Conservation (phyloP, 2,113 vertebrate species). For the Plecturocebus donacophilus region DNA sequence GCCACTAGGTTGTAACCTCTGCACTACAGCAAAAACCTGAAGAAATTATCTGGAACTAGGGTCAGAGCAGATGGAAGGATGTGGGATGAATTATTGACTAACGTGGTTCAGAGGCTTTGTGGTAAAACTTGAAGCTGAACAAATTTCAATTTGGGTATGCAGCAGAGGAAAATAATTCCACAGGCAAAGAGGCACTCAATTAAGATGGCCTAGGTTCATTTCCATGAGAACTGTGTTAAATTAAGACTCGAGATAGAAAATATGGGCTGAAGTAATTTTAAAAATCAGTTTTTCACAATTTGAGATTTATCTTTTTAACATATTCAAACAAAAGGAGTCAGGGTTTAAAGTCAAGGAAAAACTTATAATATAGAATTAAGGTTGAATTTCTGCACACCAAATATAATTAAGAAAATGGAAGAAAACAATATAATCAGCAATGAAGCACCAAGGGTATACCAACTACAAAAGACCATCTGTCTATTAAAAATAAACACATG, state of each 20-base stretch:
- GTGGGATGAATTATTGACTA: conserved; percentile 25
- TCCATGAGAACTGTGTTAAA: conserved; percentile 70
- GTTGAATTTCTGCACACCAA: conserved; percentile 49
- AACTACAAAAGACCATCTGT: neutral
- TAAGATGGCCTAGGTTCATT: conserved; percentile 58
- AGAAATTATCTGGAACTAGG: neutral
- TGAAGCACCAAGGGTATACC: neutral
- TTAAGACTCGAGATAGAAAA: conserved; percentile 60
- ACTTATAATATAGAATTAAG: conserved; percentile 48
- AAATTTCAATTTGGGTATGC: conserved; percentile 62
- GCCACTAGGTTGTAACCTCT: neutral
- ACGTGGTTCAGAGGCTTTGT: neutral
- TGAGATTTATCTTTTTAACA: conserved; percentile 58
- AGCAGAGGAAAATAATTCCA: conserved; percentile 50
- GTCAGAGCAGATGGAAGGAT: neutral
- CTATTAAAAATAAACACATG: conserved; percentile 47
- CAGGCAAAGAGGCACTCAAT: conserved; percentile 43
- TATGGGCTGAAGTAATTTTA: conserved; percentile 55
- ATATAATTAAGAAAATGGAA: conserved; percentile 40
- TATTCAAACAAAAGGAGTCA: conserved; percentile 64
- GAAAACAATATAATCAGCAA: conserved; percentile 38
- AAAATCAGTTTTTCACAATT: conserved; percentile 66
- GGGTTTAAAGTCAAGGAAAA: conserved; percentile 60
- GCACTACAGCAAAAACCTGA: neutral
- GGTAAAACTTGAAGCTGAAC: conserved; percentile 42